phyloP scores from a whole-genome alignment of 1,140 invertebrate genomes.

The Chymomyza costata region DNA sequence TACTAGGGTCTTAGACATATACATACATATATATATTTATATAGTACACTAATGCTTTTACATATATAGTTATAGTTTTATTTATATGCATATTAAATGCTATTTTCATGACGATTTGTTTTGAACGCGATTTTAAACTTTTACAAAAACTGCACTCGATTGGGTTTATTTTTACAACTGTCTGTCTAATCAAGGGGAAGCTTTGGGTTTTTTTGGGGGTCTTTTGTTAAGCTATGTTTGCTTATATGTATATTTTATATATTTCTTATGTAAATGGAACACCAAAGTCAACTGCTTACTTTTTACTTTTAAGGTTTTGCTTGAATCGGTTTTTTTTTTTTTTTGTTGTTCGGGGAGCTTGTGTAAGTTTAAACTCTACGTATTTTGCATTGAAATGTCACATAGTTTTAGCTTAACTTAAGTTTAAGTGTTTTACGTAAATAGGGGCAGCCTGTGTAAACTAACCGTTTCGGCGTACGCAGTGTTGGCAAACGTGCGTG shows the following conservation, averaged over 20 bases:
- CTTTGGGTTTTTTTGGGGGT: conserved; percentile 16
- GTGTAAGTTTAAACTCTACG: conserved; percentile 21
- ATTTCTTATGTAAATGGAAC: too few relatives aligned
- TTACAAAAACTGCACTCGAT: conserved; percentile 9
- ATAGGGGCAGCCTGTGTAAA: too few relatives aligned
- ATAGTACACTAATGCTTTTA: conserved; percentile 58
- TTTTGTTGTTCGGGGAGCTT: conserved; percentile 10
- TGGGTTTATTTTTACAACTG: conserved; percentile 2
- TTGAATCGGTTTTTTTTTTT: conserved; percentile 28
- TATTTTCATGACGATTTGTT: conserved; percentile 17
- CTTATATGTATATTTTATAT: conserved; percentile 18
- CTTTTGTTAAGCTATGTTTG: conserved; percentile 8
- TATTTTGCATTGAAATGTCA: conserved; percentile 67
- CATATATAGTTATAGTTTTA: conserved; percentile 41
- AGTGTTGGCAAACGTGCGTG: too few relatives aligned
- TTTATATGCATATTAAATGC: conserved; percentile 20
- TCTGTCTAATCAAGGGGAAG: too few relatives aligned
- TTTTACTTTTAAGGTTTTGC: neutral
- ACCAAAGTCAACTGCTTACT: too few relatives aligned
- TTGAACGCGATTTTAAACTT: conserved; percentile 17
- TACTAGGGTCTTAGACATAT: conserved; percentile 58
- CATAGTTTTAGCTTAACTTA: too few relatives aligned
- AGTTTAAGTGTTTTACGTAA: too few relatives aligned
- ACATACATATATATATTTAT: too few relatives aligned
- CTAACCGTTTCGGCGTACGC: too few relatives aligned